Percentiles rank a stretch among this genome's conserved stretches.
Evolutionary conservation across 2,888 invertebrate genomes (phyloP).

Genomic region (Hermaeophaga mercurialis): DNA sequence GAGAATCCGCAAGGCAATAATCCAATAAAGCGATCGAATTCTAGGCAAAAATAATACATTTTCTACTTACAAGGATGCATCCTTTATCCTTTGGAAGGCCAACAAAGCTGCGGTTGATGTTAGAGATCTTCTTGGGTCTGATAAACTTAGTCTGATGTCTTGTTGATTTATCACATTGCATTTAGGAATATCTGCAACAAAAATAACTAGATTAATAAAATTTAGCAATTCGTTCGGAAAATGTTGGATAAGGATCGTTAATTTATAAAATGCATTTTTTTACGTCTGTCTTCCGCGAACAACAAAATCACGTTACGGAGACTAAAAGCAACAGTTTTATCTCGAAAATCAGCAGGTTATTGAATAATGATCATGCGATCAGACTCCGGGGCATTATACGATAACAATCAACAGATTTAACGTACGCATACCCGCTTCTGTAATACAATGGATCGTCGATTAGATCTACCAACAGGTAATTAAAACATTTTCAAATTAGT

Average conservation of each 20-base stretch:
- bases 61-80: conserved; percentile 62
- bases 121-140: conserved; percentile 47
- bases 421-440: conserved; percentile 14
- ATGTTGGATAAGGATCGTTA: too few relatives aligned
- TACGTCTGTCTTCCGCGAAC: too few relatives aligned
- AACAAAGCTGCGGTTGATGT: conserved; percentile 59
- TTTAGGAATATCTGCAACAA: conserved; percentile 55
- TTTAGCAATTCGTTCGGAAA: too few relatives aligned
- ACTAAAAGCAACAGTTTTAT: conserved; percentile 8
- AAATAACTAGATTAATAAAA: conserved; percentile 16
- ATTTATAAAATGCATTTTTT: too few relatives aligned
- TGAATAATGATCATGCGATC: conserved; percentile 18
- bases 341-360: conserved; percentile 15
- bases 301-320: conserved; percentile 1
- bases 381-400: conserved; percentile 15
- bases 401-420: conserved; percentile 18
- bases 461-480: conserved; percentile 18
- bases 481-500: conserved; percentile 15
- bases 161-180: conserved; percentile 49
- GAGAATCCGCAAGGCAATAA: too few relatives aligned
- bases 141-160: conserved; percentile 41
- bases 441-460: conserved; percentile 14
- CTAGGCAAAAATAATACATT: too few relatives aligned
- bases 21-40: too few relatives aligned
- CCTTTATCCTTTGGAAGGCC: conserved; percentile 63